Evolutionary conservation across 2,888 invertebrate species (phyloP), one percentile per base, ranked within the genome.

Genomic region (Rutpela maculata): DNA sequence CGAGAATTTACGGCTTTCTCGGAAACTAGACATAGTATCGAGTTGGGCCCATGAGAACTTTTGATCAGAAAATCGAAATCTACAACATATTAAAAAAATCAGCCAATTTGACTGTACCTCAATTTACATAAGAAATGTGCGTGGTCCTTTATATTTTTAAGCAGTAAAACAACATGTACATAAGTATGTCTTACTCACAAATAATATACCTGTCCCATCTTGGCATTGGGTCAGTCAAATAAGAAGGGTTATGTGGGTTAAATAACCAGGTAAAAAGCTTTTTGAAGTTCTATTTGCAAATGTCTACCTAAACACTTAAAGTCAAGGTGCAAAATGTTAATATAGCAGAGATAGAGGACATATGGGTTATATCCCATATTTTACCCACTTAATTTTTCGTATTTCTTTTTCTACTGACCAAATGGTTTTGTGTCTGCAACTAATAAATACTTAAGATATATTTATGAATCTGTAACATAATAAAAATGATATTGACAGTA

Each of bases 281-380:
- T 70, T 67, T 60, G n/a, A 18, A 50, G 7, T 60, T 15, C 38
- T 43, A 70, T 60, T 72, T 63, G 72, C 72, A 55, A 72, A 70
- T 59, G 15, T 72, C 72, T 63, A 35, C 72, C 55, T 63, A 72
- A 26, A 50, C 50, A 43, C 31, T 35, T 11, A 55, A 63, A 72
- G 72, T 62, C 70, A 70, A 70, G 70, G 70, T 38, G 70, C 70
- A 60, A 60, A 19, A 43, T 59, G 43, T 70, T 43, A 43, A 69
- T 56, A 31, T 11, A 69, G 31, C 19, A 1, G 17, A 18, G 18
- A 17, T 67, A 55, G 67, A 67, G 67, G 67, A 67, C 67, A 67
- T 67, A n/a, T 5, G 55, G 55, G 55, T 67, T 67, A 55, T 22
- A n/a, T 67, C 31, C 35, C 5, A 18, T 19, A 12, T 12, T 19